A percentile compares a stretch with the other conserved stretches of the same genome.
Conservation (phyloP, 2,113 vertebrate genomes). For the Carollia perspicillata region DNA sequence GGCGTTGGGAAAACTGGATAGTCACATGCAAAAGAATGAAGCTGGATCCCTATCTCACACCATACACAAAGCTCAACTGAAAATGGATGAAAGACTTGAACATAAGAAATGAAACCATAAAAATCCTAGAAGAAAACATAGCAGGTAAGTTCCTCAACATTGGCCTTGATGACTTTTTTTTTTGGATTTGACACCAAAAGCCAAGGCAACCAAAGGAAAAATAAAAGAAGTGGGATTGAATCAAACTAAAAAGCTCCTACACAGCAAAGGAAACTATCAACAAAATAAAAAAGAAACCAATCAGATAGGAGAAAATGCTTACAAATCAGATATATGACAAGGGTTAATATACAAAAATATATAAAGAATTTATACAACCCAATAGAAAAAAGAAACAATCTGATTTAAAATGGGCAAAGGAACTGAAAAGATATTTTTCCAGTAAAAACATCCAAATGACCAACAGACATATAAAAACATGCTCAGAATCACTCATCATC, state of each 20-base stretch:
- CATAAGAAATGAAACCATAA: not conserved
- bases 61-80: not conserved
- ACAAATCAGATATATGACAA: not conserved
- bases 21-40: not conserved
- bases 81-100: not conserved
- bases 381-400: not conserved
- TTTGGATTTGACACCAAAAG: not conserved
- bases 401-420: not conserved
- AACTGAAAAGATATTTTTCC: not conserved
- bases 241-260: not conserved
- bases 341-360: not conserved
- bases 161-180: not conserved
- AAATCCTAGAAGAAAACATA: not conserved
- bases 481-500: not conserved
- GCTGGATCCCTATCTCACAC: not conserved
- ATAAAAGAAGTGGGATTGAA: not conserved
- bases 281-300: not conserved
- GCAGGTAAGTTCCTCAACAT: not conserved
- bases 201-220: not conserved
- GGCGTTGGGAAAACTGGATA: not conserved
- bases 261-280: not conserved
- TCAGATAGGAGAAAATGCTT: not conserved
- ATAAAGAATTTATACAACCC: not conserved
- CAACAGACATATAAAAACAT: not conserved
- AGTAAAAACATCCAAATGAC: not conserved